phyloP scores from a whole-genome alignment of 2,888 invertebrate genomes.

The Parapristionchus giblindavisi region DNA sequence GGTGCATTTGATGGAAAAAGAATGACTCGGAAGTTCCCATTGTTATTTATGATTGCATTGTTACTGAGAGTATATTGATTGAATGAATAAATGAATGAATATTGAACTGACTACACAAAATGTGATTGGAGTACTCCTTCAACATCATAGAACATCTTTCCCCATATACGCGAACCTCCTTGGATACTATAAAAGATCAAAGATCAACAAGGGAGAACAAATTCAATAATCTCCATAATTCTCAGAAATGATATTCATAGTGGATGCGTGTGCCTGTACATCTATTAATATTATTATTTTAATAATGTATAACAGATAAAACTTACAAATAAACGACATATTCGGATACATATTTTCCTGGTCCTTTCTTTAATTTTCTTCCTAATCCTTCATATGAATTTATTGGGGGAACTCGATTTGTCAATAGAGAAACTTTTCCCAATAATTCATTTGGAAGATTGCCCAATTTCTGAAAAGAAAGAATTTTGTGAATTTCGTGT shows the following conservation, averaged over 20 bases:
- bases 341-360: neutral
- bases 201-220: no score
- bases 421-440: neutral
- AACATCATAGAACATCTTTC: no score
- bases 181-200: no score
- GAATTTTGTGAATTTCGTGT: neutral
- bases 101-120: neutral
- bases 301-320: neutral
- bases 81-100: neutral
- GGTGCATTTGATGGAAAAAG: slow-evolving; percentile 14
- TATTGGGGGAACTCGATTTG: neutral
- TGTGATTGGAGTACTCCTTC: no score
- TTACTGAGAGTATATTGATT: no score
- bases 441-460: slow-evolving; percentile 8
- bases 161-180: no score
- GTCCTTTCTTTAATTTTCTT: slow-evolving; percentile 16
- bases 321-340: slow-evolving; percentile 16
- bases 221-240: no score
- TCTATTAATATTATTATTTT: neutral
- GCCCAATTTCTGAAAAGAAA: slow-evolving; percentile 8
- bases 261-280: no score
- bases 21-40: neutral
- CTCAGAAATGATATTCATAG: no score
- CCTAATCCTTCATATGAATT: neutral
- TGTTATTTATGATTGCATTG: no score